Conservation (phyloP, 2,888 invertebrate species). For the Eucriotettix oculatus region DNA sequence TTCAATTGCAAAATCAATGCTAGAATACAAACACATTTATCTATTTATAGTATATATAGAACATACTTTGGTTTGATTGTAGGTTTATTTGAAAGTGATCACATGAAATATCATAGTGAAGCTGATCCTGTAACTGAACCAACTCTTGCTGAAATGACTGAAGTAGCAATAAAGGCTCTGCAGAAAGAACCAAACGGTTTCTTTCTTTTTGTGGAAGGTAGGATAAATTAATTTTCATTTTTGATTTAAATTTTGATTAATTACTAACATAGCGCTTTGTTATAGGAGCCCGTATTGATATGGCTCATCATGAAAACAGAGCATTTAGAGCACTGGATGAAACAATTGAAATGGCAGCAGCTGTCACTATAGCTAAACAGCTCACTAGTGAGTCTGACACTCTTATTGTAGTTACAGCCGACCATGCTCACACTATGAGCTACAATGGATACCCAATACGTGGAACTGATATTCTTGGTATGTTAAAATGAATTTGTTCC, state of each 20-base stretch:
- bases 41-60: too few species aligned
- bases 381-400: conserved; percentile 50
- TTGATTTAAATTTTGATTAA: background rate
- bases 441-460: conserved; percentile 57
- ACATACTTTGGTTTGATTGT: too few species aligned
- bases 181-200: conserved; percentile 48
- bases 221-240: background rate
- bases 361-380: conserved; percentile 40
- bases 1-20: too few species aligned
- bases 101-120: conserved; percentile 56
- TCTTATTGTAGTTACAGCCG: conserved; percentile 59
- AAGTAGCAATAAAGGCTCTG: conserved; percentile 54
- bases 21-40: too few species aligned
- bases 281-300: conserved; percentile 22
- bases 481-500: conserved; percentile 14
- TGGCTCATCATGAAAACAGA: conserved; percentile 26
- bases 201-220: conserved; percentile 60
- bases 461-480: conserved; percentile 39
- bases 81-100: conserved; percentile 44
- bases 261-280: background rate
- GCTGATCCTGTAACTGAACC: conserved; percentile 38
- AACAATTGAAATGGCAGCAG: conserved; percentile 55
- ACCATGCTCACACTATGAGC: conserved; percentile 64
- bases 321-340: conserved; percentile 59
- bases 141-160: conserved; percentile 61